Base-by-base conservation (phyloP, 2,888 invertebrate genomes). In the Bellardia pandia region DNA sequence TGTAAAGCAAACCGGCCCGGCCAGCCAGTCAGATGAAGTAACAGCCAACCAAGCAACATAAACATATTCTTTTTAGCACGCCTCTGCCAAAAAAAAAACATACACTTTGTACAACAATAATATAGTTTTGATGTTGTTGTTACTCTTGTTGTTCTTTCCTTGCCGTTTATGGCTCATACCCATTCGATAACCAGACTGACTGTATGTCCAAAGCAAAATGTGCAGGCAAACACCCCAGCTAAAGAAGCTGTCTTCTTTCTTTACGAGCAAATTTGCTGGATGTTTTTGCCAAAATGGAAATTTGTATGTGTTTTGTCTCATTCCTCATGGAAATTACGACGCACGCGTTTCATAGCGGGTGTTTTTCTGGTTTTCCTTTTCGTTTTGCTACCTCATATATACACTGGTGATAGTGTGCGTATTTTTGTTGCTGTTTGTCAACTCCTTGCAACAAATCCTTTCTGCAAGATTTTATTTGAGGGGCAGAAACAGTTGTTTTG, bases 271-370 rank as follows among this genome's bases (percentile, higher is more conserved):
- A 80, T 72, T 78, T 64, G 74, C 56, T 85, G 56, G 33, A 33
- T 74, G 60, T 53, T 74, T 56, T 69, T 30, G 40, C 71, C 80
- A 60, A 79, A 58, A 53, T 48, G 23, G 79, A 74, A 81, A 56
- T 60, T 74, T 7, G 53, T 53, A 33, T 48, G 37, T 42, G 56
- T 71, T 79, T 76, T 72, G 85, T 87, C 87, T 87, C 87, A 37
- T 78, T 78, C 79, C 23, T 62, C 84, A 64, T 56, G 51, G 23
- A 68, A 81, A 72, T 51, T 58, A 77, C 62, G 77, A 88, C 86
- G 89, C 91, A 91, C 89, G 90, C 89, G 90, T 89, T 88, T 90
- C 90, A 85, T 90, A 88, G 90, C 89, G 90, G 90, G 90, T 88
- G 89, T 88, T 87, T 42, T 37, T 80, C 40, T 56, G 37, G 37